Conservation (phyloP, 1,140 invertebrate genomes). For the Bombus sylvicola region DNA sequence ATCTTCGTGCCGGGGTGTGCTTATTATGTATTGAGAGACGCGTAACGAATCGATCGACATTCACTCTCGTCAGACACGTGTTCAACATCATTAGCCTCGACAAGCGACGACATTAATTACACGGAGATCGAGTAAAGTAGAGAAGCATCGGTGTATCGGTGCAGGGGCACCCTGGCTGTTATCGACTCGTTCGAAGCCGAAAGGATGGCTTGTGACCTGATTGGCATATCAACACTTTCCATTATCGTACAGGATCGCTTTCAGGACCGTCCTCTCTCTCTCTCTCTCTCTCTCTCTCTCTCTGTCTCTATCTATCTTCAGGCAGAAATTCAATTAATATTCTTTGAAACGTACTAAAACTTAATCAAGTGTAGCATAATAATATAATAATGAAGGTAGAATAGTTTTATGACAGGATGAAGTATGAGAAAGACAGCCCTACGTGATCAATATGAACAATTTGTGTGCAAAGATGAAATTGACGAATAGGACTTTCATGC, state of each 20-base stretch:
- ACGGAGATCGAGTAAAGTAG: conserved; percentile 67
- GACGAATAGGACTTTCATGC: too few species aligned
- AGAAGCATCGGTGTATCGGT: conserved; percentile 42
- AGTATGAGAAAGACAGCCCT: neutral
- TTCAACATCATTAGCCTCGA: conserved; percentile 71
- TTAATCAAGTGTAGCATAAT: neutral
- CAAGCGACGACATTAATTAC: conserved; percentile 73
- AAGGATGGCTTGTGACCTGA: neutral
- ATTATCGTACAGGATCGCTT: neutral
- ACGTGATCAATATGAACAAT: too few species aligned
- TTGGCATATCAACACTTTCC: conserved; percentile 11
- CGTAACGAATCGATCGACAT: conserved; percentile 60
- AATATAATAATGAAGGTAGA: neutral
- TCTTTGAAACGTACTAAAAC: neutral
- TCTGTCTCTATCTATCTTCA: neutral
- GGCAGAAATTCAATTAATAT: neutral
- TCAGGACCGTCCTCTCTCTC: neutral
- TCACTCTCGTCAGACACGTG: conserved; percentile 67
- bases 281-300: too few species aligned
- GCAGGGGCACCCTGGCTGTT: conserved; percentile 2
- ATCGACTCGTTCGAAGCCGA: conserved; percentile 30
- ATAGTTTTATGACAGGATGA: too few species aligned
- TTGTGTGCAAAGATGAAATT: too few species aligned
- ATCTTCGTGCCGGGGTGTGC: conserved; percentile 20
- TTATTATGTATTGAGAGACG: conserved; percentile 55